A percentile compares a stretch with the other conserved stretches of the same genome.
These are phyloP conservation scores for Zele albiditarsus DNA, from an alignment of 2,888 invertebrate species.

Conservation along the genomic window DNA sequence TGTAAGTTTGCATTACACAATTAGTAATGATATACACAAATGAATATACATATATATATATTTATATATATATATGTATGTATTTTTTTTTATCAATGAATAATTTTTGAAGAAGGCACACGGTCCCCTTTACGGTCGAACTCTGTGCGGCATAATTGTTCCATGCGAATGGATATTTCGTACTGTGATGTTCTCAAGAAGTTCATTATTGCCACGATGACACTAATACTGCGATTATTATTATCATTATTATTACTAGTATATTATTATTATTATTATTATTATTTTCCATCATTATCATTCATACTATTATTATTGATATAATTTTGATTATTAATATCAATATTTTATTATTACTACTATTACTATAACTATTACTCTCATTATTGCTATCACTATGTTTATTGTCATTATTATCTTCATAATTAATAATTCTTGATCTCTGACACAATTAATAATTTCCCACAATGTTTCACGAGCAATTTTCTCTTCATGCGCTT, in stretches of 20 bases:
- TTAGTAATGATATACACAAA: slow-evolving; percentile 7
- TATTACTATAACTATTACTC: no score
- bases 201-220: slow-evolving; percentile 68
- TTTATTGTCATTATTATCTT: background rate
- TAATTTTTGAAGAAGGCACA: slow-evolving; percentile 65
- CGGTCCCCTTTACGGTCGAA: slow-evolving; percentile 72
- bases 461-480: background rate
- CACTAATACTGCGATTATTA: slow-evolving; percentile 46
- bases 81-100: slow-evolving; percentile 30
- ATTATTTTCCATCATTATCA: slow-evolving; percentile 4
- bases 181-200: slow-evolving; percentile 66
- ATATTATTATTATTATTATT: slow-evolving; percentile 24
- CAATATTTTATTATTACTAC: background rate
- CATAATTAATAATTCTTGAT: slow-evolving; percentile 12
- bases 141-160: slow-evolving; percentile 67
- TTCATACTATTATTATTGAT: background rate
- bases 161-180: slow-evolving; percentile 63
- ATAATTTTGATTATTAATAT: background rate
- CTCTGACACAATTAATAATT: slow-evolving; percentile 9
- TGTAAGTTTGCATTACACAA: slow-evolving; percentile 17
- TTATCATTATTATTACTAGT: slow-evolving; percentile 15
- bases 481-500: slow-evolving; percentile 9
- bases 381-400: no score
- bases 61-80: slow-evolving; percentile 33
- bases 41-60: slow-evolving; percentile 36